Evolutionary conservation across 2,888 invertebrate genomes (phyloP), one percentile per base, ranked within the genome.

Genomic region (Mythimna loreyi): DNA sequence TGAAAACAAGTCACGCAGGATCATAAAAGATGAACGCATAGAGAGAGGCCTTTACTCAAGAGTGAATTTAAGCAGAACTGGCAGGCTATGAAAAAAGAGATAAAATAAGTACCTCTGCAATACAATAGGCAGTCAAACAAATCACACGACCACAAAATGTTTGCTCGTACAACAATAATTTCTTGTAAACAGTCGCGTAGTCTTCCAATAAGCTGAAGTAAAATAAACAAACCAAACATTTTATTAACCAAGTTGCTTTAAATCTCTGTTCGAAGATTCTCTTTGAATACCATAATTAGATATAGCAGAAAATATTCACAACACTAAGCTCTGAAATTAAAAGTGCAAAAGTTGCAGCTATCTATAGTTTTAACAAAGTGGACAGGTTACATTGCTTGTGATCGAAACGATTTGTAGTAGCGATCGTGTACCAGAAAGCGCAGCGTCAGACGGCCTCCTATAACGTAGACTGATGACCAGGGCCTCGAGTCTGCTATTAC

Each of bases 151-250:
- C 89, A 43, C 83, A 83, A 70, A 80, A 67, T 66, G 84, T 82
- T 85, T 92, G 91, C 79, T 93, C 92, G 74, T 84, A 91, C 83
- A 91, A 87, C 52, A 92, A 77, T 58, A 90, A 78, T 80, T 91
- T 93, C 81, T 88, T 92, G 68, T 89, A 89, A 7, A 92, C 91
- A 62, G 59, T 72, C 0, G 89, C 86, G 64, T 89, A 92, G 67
- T 88, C 84, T 40, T 90, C 76, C 63, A 91, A 64, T 45, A 92
- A 80, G 2, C 92, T 71, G 8, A 52, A 69, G 52, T 16, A 53
- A 7, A 50, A 13, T 16, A 25, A 16, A 25, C 6, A 50, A 50
- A 50, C 21, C 3, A 21, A 47, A 16, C 4, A 40, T 43, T 19
- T 0, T 5, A 19, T 43, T 43, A 3, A 8, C 19, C 8, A 45